Evolutionary conservation across 1,140 invertebrate genomes (phyloP).

Genomic region (Leptinotarsa lineolata): DNA sequence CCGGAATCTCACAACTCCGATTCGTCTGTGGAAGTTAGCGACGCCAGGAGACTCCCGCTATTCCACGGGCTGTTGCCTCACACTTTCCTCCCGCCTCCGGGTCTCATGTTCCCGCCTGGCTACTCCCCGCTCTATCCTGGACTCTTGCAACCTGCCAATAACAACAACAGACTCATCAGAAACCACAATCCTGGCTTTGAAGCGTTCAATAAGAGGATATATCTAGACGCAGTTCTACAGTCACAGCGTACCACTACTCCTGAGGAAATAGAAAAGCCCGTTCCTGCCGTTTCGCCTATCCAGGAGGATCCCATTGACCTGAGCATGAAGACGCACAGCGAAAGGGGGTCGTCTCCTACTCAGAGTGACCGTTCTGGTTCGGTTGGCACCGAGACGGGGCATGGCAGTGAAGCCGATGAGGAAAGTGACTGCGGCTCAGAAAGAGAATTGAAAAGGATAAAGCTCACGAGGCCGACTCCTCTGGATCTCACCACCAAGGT

Average conservation of each 20-base stretch:
- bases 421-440: slow-evolving; percentile 61
- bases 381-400: slow-evolving; percentile 58
- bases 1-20: slow-evolving; percentile 79
- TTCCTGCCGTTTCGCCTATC: slow-evolving; percentile 51
- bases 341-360: slow-evolving; percentile 58
- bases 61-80: slow-evolving; percentile 64
- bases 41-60: slow-evolving; percentile 65
- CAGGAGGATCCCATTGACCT: slow-evolving; percentile 79
- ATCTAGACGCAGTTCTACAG: slow-evolving; percentile 72
- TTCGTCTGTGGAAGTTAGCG: slow-evolving; percentile 68
- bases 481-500: slow-evolving; percentile 68
- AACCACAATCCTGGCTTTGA: slow-evolving; percentile 59
- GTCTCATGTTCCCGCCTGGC: slow-evolving; percentile 67
- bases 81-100: slow-evolving; percentile 68
- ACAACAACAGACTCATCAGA: slow-evolving; percentile 63
- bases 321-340: slow-evolving; percentile 67
- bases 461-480: slow-evolving; percentile 62
- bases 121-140: slow-evolving; percentile 67
- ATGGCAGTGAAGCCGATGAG: slow-evolving; percentile 61
- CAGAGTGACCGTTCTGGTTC: slow-evolving; percentile 59
- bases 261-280: slow-evolving; percentile 55
- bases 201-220: slow-evolving; percentile 69
- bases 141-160: slow-evolving; percentile 62
- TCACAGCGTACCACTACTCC: slow-evolving; percentile 63
- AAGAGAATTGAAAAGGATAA: slow-evolving; percentile 58